These are phyloP conservation scores for Drosophila greeni DNA, from an alignment of 2,888 invertebrate species.

Conservation along the genomic window DNA sequence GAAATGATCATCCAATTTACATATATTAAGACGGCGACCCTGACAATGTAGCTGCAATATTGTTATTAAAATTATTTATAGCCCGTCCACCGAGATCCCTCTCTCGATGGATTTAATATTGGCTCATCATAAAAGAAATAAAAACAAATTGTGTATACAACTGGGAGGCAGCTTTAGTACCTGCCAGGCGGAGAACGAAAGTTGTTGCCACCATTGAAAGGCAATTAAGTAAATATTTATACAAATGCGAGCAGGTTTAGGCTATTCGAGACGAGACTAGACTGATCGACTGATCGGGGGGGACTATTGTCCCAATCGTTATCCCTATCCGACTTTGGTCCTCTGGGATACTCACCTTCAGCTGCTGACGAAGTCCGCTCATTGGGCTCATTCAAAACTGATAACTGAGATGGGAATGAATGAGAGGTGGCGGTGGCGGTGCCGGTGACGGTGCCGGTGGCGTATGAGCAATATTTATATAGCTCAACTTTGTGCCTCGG, in stretches of 20 bases:
- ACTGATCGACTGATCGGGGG: slow-evolving; percentile 2
- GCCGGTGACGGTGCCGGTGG: slow-evolving; percentile 50
- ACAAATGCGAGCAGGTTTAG: slow-evolving; percentile 45
- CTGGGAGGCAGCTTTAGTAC: slow-evolving; percentile 43
- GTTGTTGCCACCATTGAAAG: slow-evolving; percentile 42
- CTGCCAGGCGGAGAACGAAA: slow-evolving; percentile 37
- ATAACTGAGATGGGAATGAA: slow-evolving; percentile 26
- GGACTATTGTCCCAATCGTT: not conserved
- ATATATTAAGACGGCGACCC: slow-evolving; percentile 22
- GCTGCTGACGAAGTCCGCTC: slow-evolving; percentile 78
- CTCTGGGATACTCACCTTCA: slow-evolving; percentile 73
- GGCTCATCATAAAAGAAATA: slow-evolving; percentile 39
- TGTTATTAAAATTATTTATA: slow-evolving; percentile 52
- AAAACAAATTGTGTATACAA: slow-evolving; percentile 31
- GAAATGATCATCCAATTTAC: slow-evolving; percentile 16
- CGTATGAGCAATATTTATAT: slow-evolving; percentile 60
- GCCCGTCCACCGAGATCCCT: slow-evolving; percentile 4
- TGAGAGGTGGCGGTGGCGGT: slow-evolving; percentile 23
- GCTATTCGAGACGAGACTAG: slow-evolving; percentile 13
- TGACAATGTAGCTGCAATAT: slow-evolving; percentile 28
- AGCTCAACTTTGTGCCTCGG: slow-evolving; percentile 19
- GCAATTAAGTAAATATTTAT: slow-evolving; percentile 61
- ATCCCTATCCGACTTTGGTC: slow-evolving; percentile 2
- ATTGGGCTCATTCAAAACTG: slow-evolving; percentile 77
- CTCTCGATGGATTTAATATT: slow-evolving; percentile 44